Evolutionary conservation across 2,888 invertebrate genomes (phyloP), one percentile per base, ranked within the genome.

Genomic region (Drosophila barbarae): DNA sequence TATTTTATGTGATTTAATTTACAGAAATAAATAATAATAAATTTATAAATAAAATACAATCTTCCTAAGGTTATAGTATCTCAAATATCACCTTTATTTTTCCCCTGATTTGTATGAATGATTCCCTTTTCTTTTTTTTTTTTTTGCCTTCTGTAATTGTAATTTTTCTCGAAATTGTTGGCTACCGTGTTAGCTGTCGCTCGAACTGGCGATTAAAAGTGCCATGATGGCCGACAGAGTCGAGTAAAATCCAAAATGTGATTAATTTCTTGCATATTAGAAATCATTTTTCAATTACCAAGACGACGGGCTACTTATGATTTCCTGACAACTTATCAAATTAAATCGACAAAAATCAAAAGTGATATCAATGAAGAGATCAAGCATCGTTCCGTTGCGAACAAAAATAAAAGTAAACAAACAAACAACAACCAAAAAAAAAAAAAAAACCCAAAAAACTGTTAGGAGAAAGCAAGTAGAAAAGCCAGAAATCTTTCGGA

Each of bases 201-300:
- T 79, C 79, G 80, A 79, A 77, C 77, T 73, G 73, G 75, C 78
- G 78, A 78, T 78, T 82, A 82, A 67, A 38, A 35, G 63, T 35
- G 26, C 28, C 51, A 30, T 47, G 63, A 54, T 59, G 42, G 47
- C 49, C 38, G 34, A 36, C 26, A 47, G 38, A 44, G 67, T 59
- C 55, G 38, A 44, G 67, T 59, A 59, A 76, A 80, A 82, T 79
- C 83, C 79, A 77, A 80, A 80, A 84, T 77, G 85, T 84, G 83
- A 84, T 85, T 85, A 84, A 84, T 84, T 85, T 85, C 75, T 74
- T 84, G 84, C 73, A 81, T 79, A 84, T 84, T 85, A 81, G 82
- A 85, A 81, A 84, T 84, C 81, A 85, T 84, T 84, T 85, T 85
- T 85, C 85, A 84, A 84, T 85, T 85, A 83, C 76, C 78, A 71